phyloP scores from a whole-genome alignment of 37 sponge, comb jelly and placozoan genomes.

The Petrosia ficiformis region DNA sequence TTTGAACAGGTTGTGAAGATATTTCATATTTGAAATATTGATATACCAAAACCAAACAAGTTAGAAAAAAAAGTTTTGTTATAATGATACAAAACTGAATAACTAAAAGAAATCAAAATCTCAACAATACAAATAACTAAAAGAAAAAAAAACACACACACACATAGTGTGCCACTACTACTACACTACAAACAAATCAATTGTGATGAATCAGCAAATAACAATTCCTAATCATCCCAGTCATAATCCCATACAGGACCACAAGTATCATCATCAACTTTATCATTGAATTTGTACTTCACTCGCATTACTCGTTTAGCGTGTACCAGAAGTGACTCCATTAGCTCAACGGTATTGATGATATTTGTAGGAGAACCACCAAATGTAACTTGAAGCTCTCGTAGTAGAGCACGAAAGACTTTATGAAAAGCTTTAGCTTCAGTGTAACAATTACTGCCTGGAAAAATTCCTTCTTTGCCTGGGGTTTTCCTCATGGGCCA shows the following conservation, averaged over 20 bases:
- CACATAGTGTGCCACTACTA: too few relatives aligned
- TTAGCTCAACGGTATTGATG: constrained; percentile 25
- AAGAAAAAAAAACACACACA: too few relatives aligned
- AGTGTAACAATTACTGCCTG: constrained; percentile 15
- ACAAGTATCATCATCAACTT: constrained; percentile 33
- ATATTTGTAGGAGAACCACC: constrained; percentile 15
- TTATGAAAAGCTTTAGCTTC: constrained; percentile 41
- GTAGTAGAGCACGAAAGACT: constrained; percentile 15
- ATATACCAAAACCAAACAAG: too few relatives aligned
- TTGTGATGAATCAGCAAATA: too few relatives aligned
- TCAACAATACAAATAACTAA: too few relatives aligned
- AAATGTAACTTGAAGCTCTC: constrained; percentile 36
- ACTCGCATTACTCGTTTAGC: constrained; percentile 46
- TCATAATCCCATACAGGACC: constrained; percentile 72
- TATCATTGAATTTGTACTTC: not conserved
- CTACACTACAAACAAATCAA: too few relatives aligned
- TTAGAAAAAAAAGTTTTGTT: too few relatives aligned
- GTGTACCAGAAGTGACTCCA: constrained; percentile 58
- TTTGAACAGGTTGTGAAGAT: too few relatives aligned
- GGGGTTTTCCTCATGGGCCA: constrained; percentile 66
- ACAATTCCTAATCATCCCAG: too few relatives aligned
- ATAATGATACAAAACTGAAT: too few relatives aligned
- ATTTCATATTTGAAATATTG: too few relatives aligned
- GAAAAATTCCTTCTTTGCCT: not conserved
- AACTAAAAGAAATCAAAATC: too few relatives aligned